Evolutionary conservation across 2,113 vertebrate species (phyloP), one percentile per base, ranked within the genome.

Genomic region (Motacilla alba): DNA sequence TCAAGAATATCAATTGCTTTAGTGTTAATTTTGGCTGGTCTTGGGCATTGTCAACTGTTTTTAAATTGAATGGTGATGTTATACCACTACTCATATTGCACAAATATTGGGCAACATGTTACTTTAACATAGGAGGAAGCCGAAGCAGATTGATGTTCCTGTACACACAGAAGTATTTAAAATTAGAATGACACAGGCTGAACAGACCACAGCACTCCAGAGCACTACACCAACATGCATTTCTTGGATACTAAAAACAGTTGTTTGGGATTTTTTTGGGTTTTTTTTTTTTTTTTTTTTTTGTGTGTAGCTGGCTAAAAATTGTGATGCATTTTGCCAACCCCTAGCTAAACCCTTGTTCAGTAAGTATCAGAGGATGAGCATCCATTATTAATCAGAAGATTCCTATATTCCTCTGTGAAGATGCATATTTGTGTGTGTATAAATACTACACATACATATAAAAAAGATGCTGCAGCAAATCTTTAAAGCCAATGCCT

Each of bases 21-120:
- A 62, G 43, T 73, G 64, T 79, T 89, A 76, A 87, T 60, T 95
- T 89, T 89, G 56, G 47, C 41, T 83, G 77, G 37, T 22, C 19
- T 63, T 22, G 6, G 83, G 41, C 52, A 39, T 17, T 78, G 68
- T 49, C 63, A 92, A 39, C 21, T 69, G n/a, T 44, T 87, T 81
- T 76, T 76, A 83, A 84, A 76, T 2, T 4, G 44, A 85, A 66
- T 13, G 12, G 49, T 76, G 86, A 91, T 33, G 41, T 67, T 93
- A 67, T 41, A 68, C 35, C 5, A 7, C 53, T 80, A 93, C 31
- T 87, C 43, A 24, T 30, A 47, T 13, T 70, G 74, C 41, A 77
- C 46, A 79, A 90, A 81, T 66, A 63, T 11, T 35, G 39, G 43
- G 13, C 66, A 74, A 64, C 10, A 2, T n/a, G 14, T 63, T 83